These are phyloP conservation scores for Amblyopsis rosae DNA, from an alignment of 2,113 vertebrate genomes.

Conservation along the genomic window DNA sequence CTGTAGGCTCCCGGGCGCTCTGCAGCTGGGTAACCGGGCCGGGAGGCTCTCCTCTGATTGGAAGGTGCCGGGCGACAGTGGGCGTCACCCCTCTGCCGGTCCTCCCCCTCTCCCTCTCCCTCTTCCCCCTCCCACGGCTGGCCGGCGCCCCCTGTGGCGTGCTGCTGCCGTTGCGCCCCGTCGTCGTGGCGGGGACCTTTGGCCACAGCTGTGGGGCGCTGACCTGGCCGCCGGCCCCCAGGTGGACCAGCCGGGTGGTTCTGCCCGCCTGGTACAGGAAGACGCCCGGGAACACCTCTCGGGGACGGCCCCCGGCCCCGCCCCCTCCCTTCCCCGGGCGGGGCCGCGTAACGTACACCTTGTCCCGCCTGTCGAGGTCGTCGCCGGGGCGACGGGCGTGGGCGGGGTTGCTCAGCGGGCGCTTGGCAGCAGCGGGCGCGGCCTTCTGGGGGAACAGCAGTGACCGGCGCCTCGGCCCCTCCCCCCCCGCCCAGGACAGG, in stretches of 20 bases:
- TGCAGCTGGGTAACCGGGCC: slow-evolving; percentile 23
- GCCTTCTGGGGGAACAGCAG: slow-evolving; percentile 73
- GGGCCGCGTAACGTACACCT: slow-evolving; percentile 88
- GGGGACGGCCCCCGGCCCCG: slow-evolving; percentile 64
- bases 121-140: slow-evolving; percentile 41
- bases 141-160: slow-evolving; percentile 48
- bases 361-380: slow-evolving; percentile 53
- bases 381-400: slow-evolving; percentile 41
- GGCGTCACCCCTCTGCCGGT: slow-evolving; percentile 18
- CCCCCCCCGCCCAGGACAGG: slow-evolving; percentile 78
- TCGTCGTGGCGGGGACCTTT: slow-evolving; percentile 58
- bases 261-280: slow-evolving; percentile 84
- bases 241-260: slow-evolving; percentile 77
- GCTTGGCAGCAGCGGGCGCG: slow-evolving; percentile 76
- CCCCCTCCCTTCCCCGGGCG: slow-evolving; percentile 71
- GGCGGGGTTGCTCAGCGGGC: slow-evolving; percentile 75
- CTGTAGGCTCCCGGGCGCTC: slow-evolving; percentile 6
- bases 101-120: slow-evolving; percentile 46
- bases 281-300: slow-evolving; percentile 81
- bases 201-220: slow-evolving; percentile 69
- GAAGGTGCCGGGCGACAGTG: not conserved
- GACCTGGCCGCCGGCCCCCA: slow-evolving; percentile 65
- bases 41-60: slow-evolving; percentile 35
- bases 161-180: slow-evolving; percentile 57
- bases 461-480: slow-evolving; percentile 44